phyloP scores from a whole-genome alignment of 2,797 vertebrate genomes.

The Tinamus major region DNA sequence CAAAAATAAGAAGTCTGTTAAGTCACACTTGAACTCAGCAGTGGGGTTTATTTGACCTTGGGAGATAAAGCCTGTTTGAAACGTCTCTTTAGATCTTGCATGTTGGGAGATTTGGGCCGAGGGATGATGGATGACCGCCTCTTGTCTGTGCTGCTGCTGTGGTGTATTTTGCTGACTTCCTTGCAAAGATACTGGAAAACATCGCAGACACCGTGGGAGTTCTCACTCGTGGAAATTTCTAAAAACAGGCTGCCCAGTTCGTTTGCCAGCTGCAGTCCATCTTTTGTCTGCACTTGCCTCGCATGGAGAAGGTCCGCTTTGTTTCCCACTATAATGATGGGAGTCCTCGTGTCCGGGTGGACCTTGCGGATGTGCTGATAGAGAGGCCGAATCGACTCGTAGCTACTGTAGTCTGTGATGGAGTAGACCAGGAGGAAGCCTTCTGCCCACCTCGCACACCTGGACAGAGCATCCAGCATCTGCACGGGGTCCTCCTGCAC shows the following conservation, averaged over 20 bases:
- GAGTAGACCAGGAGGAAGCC: slow-evolving; percentile 86
- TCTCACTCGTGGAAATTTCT: slow-evolving; percentile 85
- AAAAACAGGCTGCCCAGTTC: slow-evolving; percentile 83
- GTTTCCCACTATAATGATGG: slow-evolving; percentile 83
- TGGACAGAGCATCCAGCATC: slow-evolving; percentile 74
- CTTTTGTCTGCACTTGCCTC: slow-evolving; percentile 79
- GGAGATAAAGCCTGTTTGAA: slow-evolving; percentile 85
- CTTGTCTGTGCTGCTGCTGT: slow-evolving; percentile 51
- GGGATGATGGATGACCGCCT: slow-evolving; percentile 79
- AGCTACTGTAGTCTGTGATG: slow-evolving; percentile 83
- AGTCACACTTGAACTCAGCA: background rate
- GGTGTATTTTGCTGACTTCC: slow-evolving; percentile 81
- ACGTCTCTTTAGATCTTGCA: slow-evolving; percentile 86
- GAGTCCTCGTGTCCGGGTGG: slow-evolving; percentile 77
- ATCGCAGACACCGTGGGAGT: slow-evolving; percentile 81
- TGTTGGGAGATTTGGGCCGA: slow-evolving; percentile 84
- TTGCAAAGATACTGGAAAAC: slow-evolving; percentile 85
- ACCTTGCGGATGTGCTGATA: slow-evolving; percentile 82
- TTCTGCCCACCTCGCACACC: slow-evolving; percentile 83
- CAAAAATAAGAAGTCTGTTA: slow-evolving; percentile 64
- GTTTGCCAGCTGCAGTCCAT: slow-evolving; percentile 81
- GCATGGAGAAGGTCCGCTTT: slow-evolving; percentile 84
- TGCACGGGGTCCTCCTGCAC: slow-evolving; percentile 72
- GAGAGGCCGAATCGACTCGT: slow-evolving; percentile 79
- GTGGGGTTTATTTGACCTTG: slow-evolving; percentile 76